Evolutionary conservation across 2,797 vertebrate species (phyloP), one percentile per base, ranked within the genome.

Genomic region (Phalloptychus januarius): DNA sequence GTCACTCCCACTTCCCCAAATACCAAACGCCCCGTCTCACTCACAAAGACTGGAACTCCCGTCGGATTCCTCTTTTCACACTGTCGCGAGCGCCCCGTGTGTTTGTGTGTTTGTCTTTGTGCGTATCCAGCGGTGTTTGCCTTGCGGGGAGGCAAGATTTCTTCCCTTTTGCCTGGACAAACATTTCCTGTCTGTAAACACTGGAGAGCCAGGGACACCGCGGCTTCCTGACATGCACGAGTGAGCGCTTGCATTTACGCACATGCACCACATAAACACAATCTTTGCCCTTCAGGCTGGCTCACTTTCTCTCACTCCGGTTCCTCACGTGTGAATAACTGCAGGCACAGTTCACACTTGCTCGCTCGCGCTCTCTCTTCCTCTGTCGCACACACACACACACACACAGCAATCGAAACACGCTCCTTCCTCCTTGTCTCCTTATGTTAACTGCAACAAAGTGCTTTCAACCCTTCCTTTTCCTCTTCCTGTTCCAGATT

Each of bases 121-220:
- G 63, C 67, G 82, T 81, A 77, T 74, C 81, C 85, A 87, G 80
- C 85, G 82, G 88, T 93, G 92, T 92, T 89, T 94, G 93, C 89
- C 85, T 83, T 89, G 80, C 52, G 76, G 87, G 88, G 85, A 82
- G 76, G 87, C 76, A 78, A 83, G 79, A 91, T 94, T 95, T 93
- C 92, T 94, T 95, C 90, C 93, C 89, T 92, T 91, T 91, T 89
- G 86, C 90, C 87, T 90, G 93, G 94, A 95, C 94, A 96, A 95
- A 95, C 92, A 95, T 95, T 95, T 96, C 94, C 94, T 95, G 91
- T 88, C 89, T 90, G 94, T 94, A 94, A 94, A 95, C 94, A 93
- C 78, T 81, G 89, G 82, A 88, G 84, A 91, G 82, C 86, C 87
- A 85, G 90, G 88, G 88, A 92, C 92, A 91, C 87, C 91, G 79